Conservation (phyloP, 2,888 invertebrate genomes). For the Dexiosoma caninum region DNA sequence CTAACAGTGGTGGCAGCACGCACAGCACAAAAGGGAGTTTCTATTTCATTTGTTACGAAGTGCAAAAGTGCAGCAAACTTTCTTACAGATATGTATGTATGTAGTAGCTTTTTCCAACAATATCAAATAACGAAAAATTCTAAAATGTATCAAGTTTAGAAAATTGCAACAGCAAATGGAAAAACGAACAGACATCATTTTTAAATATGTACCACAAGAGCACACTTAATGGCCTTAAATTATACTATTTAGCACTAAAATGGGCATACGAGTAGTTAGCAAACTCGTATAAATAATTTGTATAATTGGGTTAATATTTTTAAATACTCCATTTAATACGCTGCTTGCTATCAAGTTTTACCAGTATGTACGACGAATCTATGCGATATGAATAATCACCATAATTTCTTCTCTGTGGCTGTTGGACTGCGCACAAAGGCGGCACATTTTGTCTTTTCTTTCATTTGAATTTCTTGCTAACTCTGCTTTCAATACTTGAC, state of each 20-base stretch:
- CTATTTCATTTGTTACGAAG: background rate
- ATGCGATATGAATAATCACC: background rate
- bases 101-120: constrained; percentile 25
- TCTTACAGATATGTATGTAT: constrained; percentile 3
- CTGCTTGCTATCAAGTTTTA: constrained; percentile 6
- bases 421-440: background rate
- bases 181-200: constrained; percentile 1
- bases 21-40: constrained; percentile 23
- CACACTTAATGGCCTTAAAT: constrained; percentile 35
- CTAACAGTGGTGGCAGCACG: background rate
- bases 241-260: constrained; percentile 27
- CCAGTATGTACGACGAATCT: too few species aligned
- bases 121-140: constrained; percentile 35
- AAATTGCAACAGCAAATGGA: background rate
- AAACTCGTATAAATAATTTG: constrained; percentile 29
- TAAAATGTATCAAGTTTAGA: constrained; percentile 14
- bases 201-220: background rate
- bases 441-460: constrained; percentile 19
- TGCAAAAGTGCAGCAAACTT: background rate
- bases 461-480: constrained; percentile 36
- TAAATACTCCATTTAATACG: constrained; percentile 17
- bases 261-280: constrained; percentile 12
- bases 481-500: constrained; percentile 41
- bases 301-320: constrained; percentile 59
- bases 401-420: constrained; percentile 5